Base-by-base conservation (phyloP, 2,113 vertebrate genomes). In the Meriones unguiculatus region DNA sequence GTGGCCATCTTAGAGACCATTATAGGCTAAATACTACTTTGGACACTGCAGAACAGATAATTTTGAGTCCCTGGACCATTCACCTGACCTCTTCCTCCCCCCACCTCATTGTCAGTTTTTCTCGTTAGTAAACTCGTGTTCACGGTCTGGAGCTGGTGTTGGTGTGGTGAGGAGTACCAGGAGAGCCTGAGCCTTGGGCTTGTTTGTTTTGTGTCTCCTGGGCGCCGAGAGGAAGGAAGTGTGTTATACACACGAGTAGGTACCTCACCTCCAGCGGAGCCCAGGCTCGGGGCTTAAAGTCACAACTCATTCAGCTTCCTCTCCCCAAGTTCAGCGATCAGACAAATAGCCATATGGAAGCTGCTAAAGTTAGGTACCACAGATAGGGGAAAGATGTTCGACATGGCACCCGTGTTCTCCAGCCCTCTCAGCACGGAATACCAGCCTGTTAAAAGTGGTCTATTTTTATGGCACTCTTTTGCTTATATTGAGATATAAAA, bases 401-500 rank as follows among this genome's bases (percentile, higher is more conserved):
- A 32, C 98, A 98, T 96, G 97, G 98, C 98, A 97, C 98, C 97
- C 95, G 85, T 97, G 96, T 97, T 98, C 98, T 97, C 97, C 98
- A 98, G 98, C 97, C 98, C 98, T 98, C 98, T 97, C 98, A 41
- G 98, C 98, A 81, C 98, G 97, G 98, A 98, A 98, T 96, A 98
- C 98, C 99, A 98, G 98, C 98, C 98, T 98, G 98, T 98, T 98
- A 98, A 98, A 98, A 98, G 98, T 97, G 97, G 97, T 98, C 99
- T 99, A 99, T 99, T 99, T 99, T 99, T 99, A 98, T 98, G 98
- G 98, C 98, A 97, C 98, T 98, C 98, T 98, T 98, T 98, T 98
- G 98, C 98, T 98, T 99, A 98, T 98, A 99, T 98, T 98, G 98
- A 99, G 98, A 98, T 98, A 98, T 99, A 98, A 99, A 99, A 99